Evolutionary conservation across 2,113 vertebrate species (phyloP).

Genomic region (Archocentrus centrarchus): DNA sequence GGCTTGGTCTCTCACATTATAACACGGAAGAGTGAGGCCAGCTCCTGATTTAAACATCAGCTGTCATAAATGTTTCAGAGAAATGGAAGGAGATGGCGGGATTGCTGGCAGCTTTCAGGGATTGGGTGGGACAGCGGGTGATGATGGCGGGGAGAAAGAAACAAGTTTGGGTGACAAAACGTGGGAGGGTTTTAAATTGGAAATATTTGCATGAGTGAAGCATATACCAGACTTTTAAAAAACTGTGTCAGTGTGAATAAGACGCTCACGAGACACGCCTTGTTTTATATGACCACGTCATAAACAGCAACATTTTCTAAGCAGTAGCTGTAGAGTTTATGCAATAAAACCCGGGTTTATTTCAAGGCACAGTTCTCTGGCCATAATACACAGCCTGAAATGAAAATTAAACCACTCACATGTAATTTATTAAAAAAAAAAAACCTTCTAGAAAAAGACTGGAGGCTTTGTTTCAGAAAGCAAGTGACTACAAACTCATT

Average conservation of each 20-base stretch:
- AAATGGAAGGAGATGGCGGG: slow-evolving; percentile 48
- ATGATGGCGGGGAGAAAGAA: not conserved
- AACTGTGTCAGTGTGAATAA: not conserved
- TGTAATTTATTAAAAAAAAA: not conserved
- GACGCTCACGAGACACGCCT: not conserved
- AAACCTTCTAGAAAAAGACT: not conserved
- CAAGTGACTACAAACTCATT: not conserved
- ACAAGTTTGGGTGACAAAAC: slow-evolving; percentile 1
- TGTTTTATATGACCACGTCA: slow-evolving; percentile 11
- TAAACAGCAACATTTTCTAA: slow-evolving; percentile 5
- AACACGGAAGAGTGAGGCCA: slow-evolving; percentile 61
- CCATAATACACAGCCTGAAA: not conserved
- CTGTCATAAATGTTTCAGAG: slow-evolving; percentile 79
- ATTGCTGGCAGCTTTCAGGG: slow-evolving; percentile 39
- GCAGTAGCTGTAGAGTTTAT: not conserved
- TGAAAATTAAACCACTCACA: not conserved
- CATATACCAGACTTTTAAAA: slow-evolving; percentile 1
- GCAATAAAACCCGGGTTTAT: not conserved
- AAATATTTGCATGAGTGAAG: not conserved
- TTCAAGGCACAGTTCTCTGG: not conserved
- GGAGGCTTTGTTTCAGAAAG: not conserved
- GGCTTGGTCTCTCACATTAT: slow-evolving; percentile 39
- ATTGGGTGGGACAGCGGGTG: slow-evolving; percentile 5
- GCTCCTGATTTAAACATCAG: slow-evolving; percentile 79
- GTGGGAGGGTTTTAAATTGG: not conserved